A percentile compares a stretch with the other conserved stretches of the same genome.
Evolutionary conservation across 2,888 invertebrate species (phyloP).

Genomic region (Diarsia rubi): DNA sequence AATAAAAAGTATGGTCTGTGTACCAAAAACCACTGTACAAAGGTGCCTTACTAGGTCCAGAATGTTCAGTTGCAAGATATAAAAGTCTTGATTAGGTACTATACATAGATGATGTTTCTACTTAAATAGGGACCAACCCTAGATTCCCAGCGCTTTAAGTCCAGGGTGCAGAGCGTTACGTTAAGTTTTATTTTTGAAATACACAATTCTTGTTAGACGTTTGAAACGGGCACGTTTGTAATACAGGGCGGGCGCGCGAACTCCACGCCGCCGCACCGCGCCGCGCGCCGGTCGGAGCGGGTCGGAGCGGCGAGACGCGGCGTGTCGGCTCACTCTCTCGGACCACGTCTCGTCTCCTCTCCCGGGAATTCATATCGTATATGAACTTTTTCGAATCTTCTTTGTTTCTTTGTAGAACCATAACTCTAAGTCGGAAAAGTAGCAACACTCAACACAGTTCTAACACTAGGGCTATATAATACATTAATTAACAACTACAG

Average conservation of each 20-base stretch:
- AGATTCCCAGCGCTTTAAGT: constrained; percentile 3
- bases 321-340: constrained; percentile 62
- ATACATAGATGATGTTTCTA: neutral
- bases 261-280: too few relatives aligned
- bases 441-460: constrained; percentile 50
- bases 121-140: neutral
- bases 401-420: constrained; percentile 68
- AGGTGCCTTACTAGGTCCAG: neutral
- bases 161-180: constrained; percentile 22
- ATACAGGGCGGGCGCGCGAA: constrained; percentile 49
- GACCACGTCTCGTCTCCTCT: constrained; percentile 65
- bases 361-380: constrained; percentile 74
- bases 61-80: neutral
- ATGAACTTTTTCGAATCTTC: constrained; percentile 75
- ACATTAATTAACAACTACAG: constrained; percentile 28
- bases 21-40: neutral
- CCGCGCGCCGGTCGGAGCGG: neutral
- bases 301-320: constrained; percentile 19
- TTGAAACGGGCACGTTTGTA: constrained; percentile 66
- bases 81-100: neutral
- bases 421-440: constrained; percentile 65
- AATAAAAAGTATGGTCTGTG: neutral
- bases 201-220: constrained; percentile 59
- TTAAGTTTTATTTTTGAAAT: constrained; percentile 59
- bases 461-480: constrained; percentile 23